Conservation (phyloP, 1,140 invertebrate genomes). For the Daktulosphaira vitifoliae region DNA sequence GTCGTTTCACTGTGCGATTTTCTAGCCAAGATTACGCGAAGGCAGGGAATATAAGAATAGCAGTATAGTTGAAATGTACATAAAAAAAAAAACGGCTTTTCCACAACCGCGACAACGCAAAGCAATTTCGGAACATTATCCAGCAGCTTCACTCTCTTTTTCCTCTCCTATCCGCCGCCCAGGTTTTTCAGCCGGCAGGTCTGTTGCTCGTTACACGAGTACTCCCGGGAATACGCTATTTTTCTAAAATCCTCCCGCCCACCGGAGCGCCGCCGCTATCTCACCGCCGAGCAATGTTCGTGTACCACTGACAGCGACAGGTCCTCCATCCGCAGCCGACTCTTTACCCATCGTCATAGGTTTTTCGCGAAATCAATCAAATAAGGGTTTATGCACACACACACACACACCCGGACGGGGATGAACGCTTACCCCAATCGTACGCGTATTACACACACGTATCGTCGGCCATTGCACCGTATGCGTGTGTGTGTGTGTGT, state of each 20-base stretch:
- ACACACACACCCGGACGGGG: neutral
- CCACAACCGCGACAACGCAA: neutral
- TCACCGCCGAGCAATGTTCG: conserved; percentile 11
- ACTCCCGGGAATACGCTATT: neutral
- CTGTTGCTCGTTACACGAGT: neutral
- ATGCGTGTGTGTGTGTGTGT: neutral
- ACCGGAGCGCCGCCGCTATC: neutral
- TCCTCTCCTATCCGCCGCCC: neutral
- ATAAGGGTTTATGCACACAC: neutral
- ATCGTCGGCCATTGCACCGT: conserved; percentile 16
- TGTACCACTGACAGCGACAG: conserved; percentile 23
- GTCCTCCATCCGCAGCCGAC: neutral
- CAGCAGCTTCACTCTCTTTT: neutral
- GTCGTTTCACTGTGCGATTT: no score
- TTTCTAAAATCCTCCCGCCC: conserved; percentile 1
- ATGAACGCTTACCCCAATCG: conserved; percentile 6
- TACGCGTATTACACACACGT: conserved; percentile 1
- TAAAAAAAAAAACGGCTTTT: no score
- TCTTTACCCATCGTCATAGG: neutral
- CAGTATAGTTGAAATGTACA: no score
- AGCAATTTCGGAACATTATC: neutral
- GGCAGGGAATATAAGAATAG: no score
- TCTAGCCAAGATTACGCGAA: no score
- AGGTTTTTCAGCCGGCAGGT: neutral
- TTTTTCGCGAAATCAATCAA: conserved; percentile 20